Evolutionary conservation across 2,797 vertebrate genomes (phyloP).

Genomic region (Lagodon rhomboides): DNA sequence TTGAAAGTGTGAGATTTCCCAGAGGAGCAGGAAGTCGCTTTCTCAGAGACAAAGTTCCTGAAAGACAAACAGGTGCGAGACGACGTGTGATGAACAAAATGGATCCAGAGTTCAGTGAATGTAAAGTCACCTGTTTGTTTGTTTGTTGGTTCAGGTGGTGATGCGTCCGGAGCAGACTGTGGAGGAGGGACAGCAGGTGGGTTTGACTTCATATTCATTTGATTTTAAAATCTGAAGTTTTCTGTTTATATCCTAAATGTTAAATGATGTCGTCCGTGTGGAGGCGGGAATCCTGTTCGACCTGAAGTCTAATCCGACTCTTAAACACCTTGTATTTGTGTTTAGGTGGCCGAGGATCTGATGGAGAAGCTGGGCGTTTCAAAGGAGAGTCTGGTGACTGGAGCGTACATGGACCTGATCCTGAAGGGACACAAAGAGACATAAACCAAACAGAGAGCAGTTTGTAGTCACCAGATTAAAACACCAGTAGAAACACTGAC

Average conservation of each 20-base stretch:
- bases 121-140: constrained; percentile 10
- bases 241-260: too few relatives aligned
- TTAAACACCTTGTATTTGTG: background rate
- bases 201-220: background rate
- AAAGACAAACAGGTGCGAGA: constrained; percentile 33
- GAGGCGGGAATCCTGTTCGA: background rate
- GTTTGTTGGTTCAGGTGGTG: constrained; percentile 83
- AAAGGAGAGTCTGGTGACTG: constrained; percentile 83
- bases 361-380: constrained; percentile 85
- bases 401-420: constrained; percentile 90
- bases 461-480: too few relatives aligned
- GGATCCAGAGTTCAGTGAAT: background rate
- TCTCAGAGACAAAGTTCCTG: background rate
- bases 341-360: constrained; percentile 79
- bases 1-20: background rate
- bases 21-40: background rate
- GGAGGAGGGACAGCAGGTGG: constrained; percentile 84
- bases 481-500: background rate
- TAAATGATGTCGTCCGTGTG: too few relatives aligned
- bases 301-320: too few relatives aligned
- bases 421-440: constrained; percentile 64
- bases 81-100: background rate
- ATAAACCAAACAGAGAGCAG: constrained; percentile 23
- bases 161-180: constrained; percentile 84
- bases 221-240: too few relatives aligned